Conservation (phyloP, 1,140 invertebrate species). For the Drosophila dunni region DNA sequence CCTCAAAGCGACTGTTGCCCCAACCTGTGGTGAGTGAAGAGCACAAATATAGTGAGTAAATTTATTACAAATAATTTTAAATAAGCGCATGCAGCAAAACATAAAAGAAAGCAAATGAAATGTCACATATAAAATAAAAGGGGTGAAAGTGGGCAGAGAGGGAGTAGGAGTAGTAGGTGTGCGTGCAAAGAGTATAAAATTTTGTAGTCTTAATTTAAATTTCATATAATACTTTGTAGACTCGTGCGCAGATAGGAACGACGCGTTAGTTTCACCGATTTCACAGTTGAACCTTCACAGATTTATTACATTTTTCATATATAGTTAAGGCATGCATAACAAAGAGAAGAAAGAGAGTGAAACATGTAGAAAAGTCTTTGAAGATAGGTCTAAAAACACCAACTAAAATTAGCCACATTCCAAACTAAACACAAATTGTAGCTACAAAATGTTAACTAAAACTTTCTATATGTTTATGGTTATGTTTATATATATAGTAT, state of each 20-base stretch:
- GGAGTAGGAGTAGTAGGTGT: neutral
- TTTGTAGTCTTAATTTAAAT: neutral
- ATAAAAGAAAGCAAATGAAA: conserved; percentile 31
- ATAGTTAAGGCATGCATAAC: conserved; percentile 49
- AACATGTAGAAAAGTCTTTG: too few relatives aligned
- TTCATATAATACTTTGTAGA: conserved; percentile 73
- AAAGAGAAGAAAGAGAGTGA: conserved; percentile 29
- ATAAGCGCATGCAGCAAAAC: conserved; percentile 51
- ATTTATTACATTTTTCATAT: conserved; percentile 5
- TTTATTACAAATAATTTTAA: neutral
- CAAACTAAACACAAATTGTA: conserved; percentile 4
- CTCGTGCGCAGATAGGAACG: conserved; percentile 82
- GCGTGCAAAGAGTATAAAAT: neutral
- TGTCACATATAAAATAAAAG: conserved; percentile 38
- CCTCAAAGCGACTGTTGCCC: conserved; percentile 78
- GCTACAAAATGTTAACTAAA: conserved; percentile 1
- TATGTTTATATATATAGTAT: conserved; percentile 41
- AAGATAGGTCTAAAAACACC: conserved; percentile 1
- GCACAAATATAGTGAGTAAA: neutral
- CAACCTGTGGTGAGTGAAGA: conserved; percentile 62
- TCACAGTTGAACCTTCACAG: conserved; percentile 62
- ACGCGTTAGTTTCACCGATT: conserved; percentile 71
- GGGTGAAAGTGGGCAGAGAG: neutral
- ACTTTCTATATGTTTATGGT: neutral
- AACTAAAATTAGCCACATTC: conserved; percentile 1